Base-by-base conservation (phyloP, 2,888 invertebrate species). In the Lasiommata megera region DNA sequence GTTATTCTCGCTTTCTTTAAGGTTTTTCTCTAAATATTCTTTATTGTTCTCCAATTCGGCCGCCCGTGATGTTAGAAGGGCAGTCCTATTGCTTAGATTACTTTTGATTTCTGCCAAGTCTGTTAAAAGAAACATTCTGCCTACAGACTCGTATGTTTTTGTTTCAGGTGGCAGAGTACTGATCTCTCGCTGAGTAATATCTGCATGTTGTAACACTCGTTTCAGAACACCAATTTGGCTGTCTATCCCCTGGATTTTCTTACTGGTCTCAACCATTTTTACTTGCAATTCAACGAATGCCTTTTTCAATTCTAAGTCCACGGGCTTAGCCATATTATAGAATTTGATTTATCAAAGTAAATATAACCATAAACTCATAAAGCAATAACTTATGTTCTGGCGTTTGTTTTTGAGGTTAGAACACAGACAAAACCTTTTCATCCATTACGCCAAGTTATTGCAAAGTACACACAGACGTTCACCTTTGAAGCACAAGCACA, bases 1-100 rank as follows among this genome's bases (percentile, higher is more conserved):
- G 77, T 96, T 96, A 78, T 96, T 94, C 85, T 96, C 95, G 73
- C 95, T 95, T 76, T 97, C 97, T 77, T 96, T 96, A 63, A 97
- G 86, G 79, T 92, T 96, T 69, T 93, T 93, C 74, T 96, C 96
- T 70, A 97, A 87, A 79, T 96, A 96, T n/a, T 92, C 83, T 84
- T 96, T 97, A 69, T 93, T 96, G 64, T 92, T 93, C 84, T 95
- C 94, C 62, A 96, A 85, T 40, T 93, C 93, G 73, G 93, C 93
- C n/a, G 95, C 94, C 76, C 95, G 93, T 76, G 94, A 84, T 70
- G 93, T 84, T 69, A 93, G 84, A 36, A 77, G 74, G 17, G 79
- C 83, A 75, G 91, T 93, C 70, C 91, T 92, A 71, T 90, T 92
- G 60, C 93, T 92, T 36, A 96, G 84, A 69, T 93, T 93, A 23